Base-by-base conservation (phyloP, 2,113 vertebrate species). In the Butorides virescens region DNA sequence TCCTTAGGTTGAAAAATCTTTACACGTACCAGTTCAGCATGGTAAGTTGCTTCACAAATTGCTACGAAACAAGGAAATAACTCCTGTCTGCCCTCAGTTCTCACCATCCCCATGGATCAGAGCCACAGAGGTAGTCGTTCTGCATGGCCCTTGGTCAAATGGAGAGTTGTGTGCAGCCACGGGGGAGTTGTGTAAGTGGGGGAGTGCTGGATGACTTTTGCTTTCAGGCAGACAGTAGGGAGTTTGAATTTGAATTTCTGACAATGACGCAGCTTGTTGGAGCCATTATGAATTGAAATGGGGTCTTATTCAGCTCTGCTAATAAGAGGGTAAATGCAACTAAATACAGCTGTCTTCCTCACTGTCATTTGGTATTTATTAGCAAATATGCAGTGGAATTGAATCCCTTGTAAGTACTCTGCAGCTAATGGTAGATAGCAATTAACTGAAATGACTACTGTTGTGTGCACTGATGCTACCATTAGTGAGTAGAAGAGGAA, bases 371-470 rank as follows among this genome's bases (percentile, higher is more conserved):
- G 96, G 93, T 76, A 93, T 97, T 96, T 97, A 92, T 97, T 97
- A 94, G 95, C 92, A 96, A 97, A 96, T 93, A 94, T 90, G 92
- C 95, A 79, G 80, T 92, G 88, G 95, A 97, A 96, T 93, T 97
- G 95, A 97, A 95, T 92, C 89, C 66, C 94, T 65, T n/a, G 34
- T 91, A 91, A 97, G 97, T 96, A 77, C 94, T 91, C 89, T 94
- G 96, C 86, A 92, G 95, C 97, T 97, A 96, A 94, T 92, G 95
- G 94, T 74, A 91, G 96, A 88, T 70, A 79, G 97, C 95, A 97
- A 96, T 96, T 93, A 95, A 79, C 92, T 93, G 91, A 95, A 97
- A 96, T 95, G 92, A 97, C 87, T 86, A 79, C 94, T 91, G 77
- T 93, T 67, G 83, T 67, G 83, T 84, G 86, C 73, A n/a, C 68